Evolutionary conservation across 2,797 vertebrate genomes (phyloP).

Genomic region (Sardinella longiceps): DNA sequence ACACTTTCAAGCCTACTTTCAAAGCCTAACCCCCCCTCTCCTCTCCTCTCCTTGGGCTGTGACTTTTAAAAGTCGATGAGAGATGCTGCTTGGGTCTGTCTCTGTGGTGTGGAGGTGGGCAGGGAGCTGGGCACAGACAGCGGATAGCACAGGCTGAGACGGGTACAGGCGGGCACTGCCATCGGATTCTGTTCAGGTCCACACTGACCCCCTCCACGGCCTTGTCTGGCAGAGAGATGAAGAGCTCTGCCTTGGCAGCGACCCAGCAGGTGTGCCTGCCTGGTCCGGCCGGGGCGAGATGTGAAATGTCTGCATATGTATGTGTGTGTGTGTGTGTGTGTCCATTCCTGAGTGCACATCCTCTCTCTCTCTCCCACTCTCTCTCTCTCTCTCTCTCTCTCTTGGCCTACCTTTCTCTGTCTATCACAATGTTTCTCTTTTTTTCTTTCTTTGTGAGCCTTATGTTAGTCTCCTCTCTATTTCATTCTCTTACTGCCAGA

Average conservation of each 20-base stretch:
- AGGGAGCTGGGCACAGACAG: too few species aligned
- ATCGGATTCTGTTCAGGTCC: neutral
- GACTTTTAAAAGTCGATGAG: neutral
- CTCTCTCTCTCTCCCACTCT: neutral
- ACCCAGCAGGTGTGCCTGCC: neutral
- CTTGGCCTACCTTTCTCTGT: neutral
- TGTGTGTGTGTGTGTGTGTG: conserved; percentile 9
- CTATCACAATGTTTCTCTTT: neutral
- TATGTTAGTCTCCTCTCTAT: neutral
- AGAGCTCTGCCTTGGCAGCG: neutral
- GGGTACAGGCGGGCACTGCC: neutral
- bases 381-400: neutral
- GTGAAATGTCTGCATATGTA: conserved; percentile 18
- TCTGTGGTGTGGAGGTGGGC: too few species aligned
- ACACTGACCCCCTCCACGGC: neutral
- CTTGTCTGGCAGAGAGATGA: neutral
- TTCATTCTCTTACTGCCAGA: neutral
- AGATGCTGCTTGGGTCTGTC: neutral
- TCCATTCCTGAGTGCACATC: too few species aligned
- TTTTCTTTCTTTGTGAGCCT: neutral
- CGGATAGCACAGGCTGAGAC: too few species aligned
- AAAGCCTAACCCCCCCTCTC: too few species aligned
- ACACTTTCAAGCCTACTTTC: too few species aligned
- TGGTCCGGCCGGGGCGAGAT: neutral
- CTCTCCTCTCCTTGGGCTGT: neutral